Percentiles rank a stretch among this genome's conserved stretches.
These are phyloP conservation scores for Polia nebulosa DNA, from an alignment of 2,888 invertebrate species.

Conservation along the genomic window DNA sequence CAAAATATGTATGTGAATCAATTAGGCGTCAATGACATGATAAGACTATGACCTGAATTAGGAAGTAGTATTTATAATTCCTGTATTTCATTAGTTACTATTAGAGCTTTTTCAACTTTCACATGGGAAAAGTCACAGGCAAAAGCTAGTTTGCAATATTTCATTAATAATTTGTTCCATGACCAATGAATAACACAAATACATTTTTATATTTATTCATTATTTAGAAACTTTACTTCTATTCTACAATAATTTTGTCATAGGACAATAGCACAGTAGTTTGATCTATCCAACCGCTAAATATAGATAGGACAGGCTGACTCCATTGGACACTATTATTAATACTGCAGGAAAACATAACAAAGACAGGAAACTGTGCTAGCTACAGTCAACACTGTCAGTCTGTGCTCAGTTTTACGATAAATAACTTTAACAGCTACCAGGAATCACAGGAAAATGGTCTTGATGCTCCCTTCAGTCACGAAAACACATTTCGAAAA, in stretches of 20 bases:
- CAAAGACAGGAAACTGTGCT: constrained; percentile 54
- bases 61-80: background rate
- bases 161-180: background rate
- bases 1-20: background rate
- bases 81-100: background rate
- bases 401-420: constrained; percentile 29
- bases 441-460: constrained; percentile 19
- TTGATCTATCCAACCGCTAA: constrained; percentile 4
- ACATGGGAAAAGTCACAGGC: background rate
- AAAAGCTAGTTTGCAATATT: background rate
- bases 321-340: constrained; percentile 31
- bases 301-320: background rate
- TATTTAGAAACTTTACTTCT: background rate
- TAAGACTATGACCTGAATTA: background rate
- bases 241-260: background rate
- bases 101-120: background rate
- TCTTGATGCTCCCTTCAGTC: constrained; percentile 6
- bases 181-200: background rate
- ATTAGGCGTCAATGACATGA: background rate
- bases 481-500: constrained; percentile 31
- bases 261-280: background rate
- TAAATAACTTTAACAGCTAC: constrained; percentile 41
- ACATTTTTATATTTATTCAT: background rate
- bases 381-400: constrained; percentile 32
- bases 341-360: constrained; percentile 53